Conservation (phyloP, 2,797 vertebrate species). For the Macropus fuliginosus region DNA sequence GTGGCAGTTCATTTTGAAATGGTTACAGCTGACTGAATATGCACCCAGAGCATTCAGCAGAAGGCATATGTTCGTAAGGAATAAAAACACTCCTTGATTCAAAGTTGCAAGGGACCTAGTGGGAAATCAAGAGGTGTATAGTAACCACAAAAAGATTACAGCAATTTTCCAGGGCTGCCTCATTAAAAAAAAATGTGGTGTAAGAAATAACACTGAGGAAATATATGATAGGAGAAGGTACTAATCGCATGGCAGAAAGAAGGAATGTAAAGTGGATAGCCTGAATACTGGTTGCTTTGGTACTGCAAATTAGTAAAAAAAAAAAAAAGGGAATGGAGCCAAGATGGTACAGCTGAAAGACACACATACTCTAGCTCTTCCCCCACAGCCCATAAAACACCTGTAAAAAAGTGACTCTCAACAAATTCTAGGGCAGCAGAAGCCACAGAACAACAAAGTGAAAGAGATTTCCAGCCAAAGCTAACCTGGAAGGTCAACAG, state of each 20-base stretch:
- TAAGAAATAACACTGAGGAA: not conserved
- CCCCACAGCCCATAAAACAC: no score
- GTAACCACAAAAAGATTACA: not conserved
- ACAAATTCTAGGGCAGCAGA: no score
- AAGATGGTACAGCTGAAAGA: no score
- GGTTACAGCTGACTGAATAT: slow-evolving; percentile 56
- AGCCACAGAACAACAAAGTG: no score
- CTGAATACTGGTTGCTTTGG: not conserved
- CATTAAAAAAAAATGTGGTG: not conserved
- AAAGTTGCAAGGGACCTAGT: not conserved
- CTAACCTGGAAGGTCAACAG: no score
- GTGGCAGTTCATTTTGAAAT: slow-evolving; percentile 51
- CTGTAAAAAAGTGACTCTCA: no score
- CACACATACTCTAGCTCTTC: no score
- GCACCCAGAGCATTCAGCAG: slow-evolving; percentile 37
- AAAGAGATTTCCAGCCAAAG: no score
- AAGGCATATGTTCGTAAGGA: not conserved
- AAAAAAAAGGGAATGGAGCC: not conserved
- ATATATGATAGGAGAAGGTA: not conserved
- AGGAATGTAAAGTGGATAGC: not conserved
- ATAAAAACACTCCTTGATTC: not conserved
- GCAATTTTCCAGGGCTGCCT: not conserved
- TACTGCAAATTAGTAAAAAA: not conserved
- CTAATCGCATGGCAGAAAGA: not conserved
- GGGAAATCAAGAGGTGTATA: not conserved